A percentile compares a stretch with the other conserved stretches of the same genome.
Evolutionary conservation across 2,888 invertebrate genomes (phyloP).

Genomic region (Dasysyrphus tricinctus): DNA sequence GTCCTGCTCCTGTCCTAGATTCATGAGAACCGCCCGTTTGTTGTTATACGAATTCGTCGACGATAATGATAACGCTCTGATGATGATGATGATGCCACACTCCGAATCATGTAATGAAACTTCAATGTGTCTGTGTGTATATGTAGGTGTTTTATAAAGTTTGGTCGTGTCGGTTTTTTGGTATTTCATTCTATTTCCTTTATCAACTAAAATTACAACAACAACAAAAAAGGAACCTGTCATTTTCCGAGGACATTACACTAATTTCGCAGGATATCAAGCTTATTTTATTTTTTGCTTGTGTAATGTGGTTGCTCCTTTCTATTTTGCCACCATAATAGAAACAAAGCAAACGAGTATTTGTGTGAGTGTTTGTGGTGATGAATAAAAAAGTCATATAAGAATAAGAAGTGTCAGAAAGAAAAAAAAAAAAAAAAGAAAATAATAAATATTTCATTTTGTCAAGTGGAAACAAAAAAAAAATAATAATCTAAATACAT

Average conservation of each 20-base stretch:
- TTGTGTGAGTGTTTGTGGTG: constrained; percentile 27
- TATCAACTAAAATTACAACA: neutral
- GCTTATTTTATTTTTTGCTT: constrained; percentile 35
- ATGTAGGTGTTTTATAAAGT: constrained; percentile 1
- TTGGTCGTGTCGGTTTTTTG: constrained; percentile 12
- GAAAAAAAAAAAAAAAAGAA: constrained; percentile 1
- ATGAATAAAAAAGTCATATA: neutral
- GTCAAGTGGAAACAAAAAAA: constrained; percentile 39
- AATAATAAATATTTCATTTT: constrained; percentile 37
- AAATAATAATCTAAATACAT: constrained; percentile 51
- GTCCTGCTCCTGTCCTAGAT: constrained; percentile 20
- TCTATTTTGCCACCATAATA: neutral
- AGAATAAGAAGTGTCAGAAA: constrained; percentile 20
- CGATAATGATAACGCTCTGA: constrained; percentile 49
- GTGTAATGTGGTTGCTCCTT: constrained; percentile 24
- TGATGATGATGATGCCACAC: constrained; percentile 25
- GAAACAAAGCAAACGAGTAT: constrained; percentile 4
- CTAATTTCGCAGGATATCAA: constrained; percentile 59
- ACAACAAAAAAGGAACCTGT: neutral
- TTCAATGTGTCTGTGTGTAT: constrained; percentile 38
- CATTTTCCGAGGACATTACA: constrained; percentile 24
- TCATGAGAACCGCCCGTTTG: constrained; percentile 44
- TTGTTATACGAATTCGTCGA: constrained; percentile 15
- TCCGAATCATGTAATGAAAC: constrained; percentile 43
- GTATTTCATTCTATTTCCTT: constrained; percentile 33